phyloP scores from a whole-genome alignment of 2,113 vertebrate species.

The Tamias sibiricus region DNA sequence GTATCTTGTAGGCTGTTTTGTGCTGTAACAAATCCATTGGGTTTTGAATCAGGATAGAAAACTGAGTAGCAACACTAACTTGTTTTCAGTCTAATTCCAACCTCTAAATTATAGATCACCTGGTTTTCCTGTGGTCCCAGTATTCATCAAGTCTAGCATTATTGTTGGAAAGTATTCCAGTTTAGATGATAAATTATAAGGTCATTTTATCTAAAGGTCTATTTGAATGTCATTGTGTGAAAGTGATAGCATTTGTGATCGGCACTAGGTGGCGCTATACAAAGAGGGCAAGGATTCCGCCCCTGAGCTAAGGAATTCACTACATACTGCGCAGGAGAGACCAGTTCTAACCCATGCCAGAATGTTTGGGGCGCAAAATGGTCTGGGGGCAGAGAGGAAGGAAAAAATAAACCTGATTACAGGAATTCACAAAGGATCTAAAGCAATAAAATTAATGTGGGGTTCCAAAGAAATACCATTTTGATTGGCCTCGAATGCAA shows the following conservation, averaged over 20 bases:
- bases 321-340: neutral
- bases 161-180: neutral
- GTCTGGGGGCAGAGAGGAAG: neutral
- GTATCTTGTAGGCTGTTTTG: neutral
- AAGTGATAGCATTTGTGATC: fast-evolving
- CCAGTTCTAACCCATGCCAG: neutral
- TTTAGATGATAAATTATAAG: neutral
- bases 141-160: neutral
- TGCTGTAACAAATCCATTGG: fast-evolving
- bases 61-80: neutral
- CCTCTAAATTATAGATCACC: neutral
- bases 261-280: neutral
- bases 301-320: neutral
- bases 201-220: neutral
- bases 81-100: neutral
- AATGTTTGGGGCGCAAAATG: neutral
- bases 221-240: neutral
- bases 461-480: neutral
- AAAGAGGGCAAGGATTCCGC: neutral
- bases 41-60: neutral
- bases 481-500: neutral
- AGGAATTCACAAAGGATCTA: neutral
- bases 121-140: neutral
- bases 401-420: neutral
- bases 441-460: neutral